Evolutionary conservation across 2,113 vertebrate genomes (phyloP).

Genomic region (Brienomyrus brachyistius): DNA sequence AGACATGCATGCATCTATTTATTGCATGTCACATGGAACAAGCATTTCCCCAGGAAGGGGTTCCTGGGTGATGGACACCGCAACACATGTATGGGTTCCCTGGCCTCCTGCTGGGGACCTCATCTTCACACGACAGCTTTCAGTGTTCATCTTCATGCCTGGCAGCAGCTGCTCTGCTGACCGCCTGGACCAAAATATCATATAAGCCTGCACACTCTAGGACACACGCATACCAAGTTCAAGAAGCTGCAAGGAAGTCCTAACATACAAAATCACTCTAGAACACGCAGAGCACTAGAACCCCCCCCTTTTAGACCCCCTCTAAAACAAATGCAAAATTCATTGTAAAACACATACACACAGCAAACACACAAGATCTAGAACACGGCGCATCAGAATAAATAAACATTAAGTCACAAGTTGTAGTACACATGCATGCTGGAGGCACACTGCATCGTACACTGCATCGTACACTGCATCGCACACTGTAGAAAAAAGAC

Average conservation of each 20-base stretch:
- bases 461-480: not conserved
- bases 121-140: not conserved
- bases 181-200: not conserved
- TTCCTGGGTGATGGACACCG: not conserved
- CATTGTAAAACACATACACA: not conserved
- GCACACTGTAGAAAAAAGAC: not conserved
- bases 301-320: not conserved
- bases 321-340: not conserved
- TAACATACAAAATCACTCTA: not conserved
- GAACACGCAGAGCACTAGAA: not conserved
- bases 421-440: not conserved
- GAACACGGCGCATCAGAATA: not conserved
- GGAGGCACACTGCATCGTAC: not conserved
- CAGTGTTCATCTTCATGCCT: not conserved
- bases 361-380: not conserved
- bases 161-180: not conserved
- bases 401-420: not conserved
- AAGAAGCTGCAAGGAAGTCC: not conserved
- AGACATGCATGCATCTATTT: not conserved
- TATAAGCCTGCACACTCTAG: not conserved
- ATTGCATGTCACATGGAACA: not conserved
- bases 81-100: not conserved
- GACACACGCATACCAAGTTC: not conserved
- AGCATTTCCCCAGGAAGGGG: not conserved
- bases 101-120: not conserved